Percentiles rank a stretch among this genome's conserved stretches.
phyloP scores from a whole-genome alignment of 2,888 invertebrate species.

The Pristionchus japonicus region DNA sequence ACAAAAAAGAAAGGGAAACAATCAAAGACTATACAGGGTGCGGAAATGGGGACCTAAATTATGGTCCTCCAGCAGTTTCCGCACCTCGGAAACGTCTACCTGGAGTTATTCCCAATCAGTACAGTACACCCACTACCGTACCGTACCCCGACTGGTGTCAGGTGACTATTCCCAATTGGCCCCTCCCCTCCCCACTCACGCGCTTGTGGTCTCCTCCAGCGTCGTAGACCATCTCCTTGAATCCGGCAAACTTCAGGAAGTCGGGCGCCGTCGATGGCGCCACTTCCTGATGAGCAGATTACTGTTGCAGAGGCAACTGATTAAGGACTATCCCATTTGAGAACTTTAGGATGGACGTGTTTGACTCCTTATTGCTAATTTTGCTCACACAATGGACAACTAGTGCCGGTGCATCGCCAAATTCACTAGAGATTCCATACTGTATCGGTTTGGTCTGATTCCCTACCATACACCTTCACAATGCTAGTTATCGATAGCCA shows the following conservation, averaged over 20 bases:
- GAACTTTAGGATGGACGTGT: too few relatives aligned
- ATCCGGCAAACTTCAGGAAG: slow-evolving; percentile 21
- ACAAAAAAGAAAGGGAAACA: background rate
- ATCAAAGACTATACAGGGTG: background rate
- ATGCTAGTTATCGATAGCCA: too few relatives aligned
- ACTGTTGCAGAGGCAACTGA: too few relatives aligned
- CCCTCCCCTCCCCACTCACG: background rate
- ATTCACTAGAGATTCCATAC: too few relatives aligned
- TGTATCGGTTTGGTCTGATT: too few relatives aligned
- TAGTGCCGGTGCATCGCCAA: too few relatives aligned
- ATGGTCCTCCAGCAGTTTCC: slow-evolving; percentile 7
- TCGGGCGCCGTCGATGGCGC: background rate
- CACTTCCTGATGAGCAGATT: background rate
- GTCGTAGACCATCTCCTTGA: slow-evolving; percentile 40
- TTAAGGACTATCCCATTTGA: too few relatives aligned
- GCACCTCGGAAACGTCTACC: slow-evolving; percentile 28
- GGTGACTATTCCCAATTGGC: background rate
- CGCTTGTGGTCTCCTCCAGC: slow-evolving; percentile 22
- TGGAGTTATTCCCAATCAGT: background rate
- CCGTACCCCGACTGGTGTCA: slow-evolving; percentile 1
- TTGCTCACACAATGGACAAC: too few relatives aligned
- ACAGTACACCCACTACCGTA: background rate
- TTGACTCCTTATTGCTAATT: too few relatives aligned
- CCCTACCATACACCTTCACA: too few relatives aligned
- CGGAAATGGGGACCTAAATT: background rate